A percentile compares a stretch with the other conserved stretches of the same genome.
Conservation (phyloP, 1,140 invertebrate genomes). For the Augochlora pura region DNA sequence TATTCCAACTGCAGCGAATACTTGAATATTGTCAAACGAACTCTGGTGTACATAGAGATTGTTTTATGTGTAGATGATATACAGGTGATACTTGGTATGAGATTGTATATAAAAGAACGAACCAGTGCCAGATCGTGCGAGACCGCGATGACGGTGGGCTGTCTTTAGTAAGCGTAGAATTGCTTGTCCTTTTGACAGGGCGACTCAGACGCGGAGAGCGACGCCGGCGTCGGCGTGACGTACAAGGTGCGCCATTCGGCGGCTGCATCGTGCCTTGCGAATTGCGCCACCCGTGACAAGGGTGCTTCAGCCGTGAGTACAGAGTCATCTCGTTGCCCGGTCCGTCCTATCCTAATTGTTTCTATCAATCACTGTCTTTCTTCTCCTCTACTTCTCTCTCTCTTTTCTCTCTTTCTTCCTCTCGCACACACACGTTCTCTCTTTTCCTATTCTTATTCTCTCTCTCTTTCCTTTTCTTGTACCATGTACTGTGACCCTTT, state of each 20-base stretch:
- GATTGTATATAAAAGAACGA: not conserved
- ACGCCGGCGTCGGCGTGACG: constrained; percentile 77
- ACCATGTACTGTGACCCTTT: not conserved
- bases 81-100: too few species aligned
- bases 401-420: not conserved
- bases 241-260: constrained; percentile 79
- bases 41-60: not conserved
- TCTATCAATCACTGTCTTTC: constrained; percentile 14
- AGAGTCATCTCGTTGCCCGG: constrained; percentile 56
- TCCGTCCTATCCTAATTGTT: constrained; percentile 39
- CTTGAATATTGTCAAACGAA: not conserved
- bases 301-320: constrained; percentile 79
- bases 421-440: too few species aligned
- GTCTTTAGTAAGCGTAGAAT: constrained; percentile 76
- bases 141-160: constrained; percentile 25
- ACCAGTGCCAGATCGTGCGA: constrained; percentile 24
- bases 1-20: too few species aligned
- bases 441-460: not conserved
- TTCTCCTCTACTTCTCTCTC: constrained; percentile 17
- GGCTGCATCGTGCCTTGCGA: constrained; percentile 78
- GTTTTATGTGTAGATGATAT: not conserved
- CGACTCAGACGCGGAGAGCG: constrained; percentile 79
- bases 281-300: constrained; percentile 78
- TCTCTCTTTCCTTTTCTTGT: not conserved
- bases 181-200: constrained; percentile 78